Evolutionary conservation across 1,140 invertebrate genomes (phyloP), one percentile per base, ranked within the genome.

Genomic region (Drosophila rufa): DNA sequence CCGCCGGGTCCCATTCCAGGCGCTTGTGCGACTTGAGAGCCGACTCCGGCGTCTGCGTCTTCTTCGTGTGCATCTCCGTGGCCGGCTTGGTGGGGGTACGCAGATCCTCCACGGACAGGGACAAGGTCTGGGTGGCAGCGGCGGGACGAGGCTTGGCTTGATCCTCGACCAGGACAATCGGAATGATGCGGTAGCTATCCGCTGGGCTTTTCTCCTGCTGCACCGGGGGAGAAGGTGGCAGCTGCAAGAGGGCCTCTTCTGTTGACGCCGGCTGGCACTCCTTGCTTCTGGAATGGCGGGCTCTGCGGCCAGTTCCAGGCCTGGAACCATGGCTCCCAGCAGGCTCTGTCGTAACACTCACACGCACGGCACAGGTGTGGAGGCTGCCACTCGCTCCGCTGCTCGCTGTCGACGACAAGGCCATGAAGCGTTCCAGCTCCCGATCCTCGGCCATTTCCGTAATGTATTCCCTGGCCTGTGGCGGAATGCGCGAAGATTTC

Each of bases 1-100:
- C 92, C 7, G 92, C 69, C 0, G 92, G 91, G 76, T 92, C 92
- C 92, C 92, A 92, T 81, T 92, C 92, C 7, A 92, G 61, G 11
- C 90, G 83, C 45, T 85, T 91, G 57, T 92, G 85, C 0, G 86
- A 74, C 43, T 92, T 92, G 0, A 90, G 17, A 0, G 84, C 76
- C 6, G 91, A 92, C 17, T 92, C 91, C 0, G 91, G 91, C 0
- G 91, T 92, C 64, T 92, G 91, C 0, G 87, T 91, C 19, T 91
- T 82, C 30, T 84, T 78, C 5, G 61, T 79, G 3, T 76, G 69
- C 68, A 61, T 71, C 14, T 78, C 45, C 4, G 66, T 30, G 5
- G 75, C 56, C 42, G 30, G 27, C 30, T 87, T 87, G 5, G 71
- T 89, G 17, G 84, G 84, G 11, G 85, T 90, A 17, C 85, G 47